Conservation (phyloP, 2,113 vertebrate genomes). For the Apteryx mantelli region DNA sequence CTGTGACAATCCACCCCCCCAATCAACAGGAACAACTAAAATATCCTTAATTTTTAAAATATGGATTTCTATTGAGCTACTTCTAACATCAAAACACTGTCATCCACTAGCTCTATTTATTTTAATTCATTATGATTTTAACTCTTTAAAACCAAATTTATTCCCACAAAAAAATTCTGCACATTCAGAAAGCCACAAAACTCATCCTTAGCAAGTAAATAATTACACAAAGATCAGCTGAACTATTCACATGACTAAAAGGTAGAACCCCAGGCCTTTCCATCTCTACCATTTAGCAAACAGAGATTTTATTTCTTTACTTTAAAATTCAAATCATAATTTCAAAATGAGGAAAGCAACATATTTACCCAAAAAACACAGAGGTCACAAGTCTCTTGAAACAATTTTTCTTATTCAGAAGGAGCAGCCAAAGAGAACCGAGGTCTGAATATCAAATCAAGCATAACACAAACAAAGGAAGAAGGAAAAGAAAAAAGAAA, state of each 20-base stretch:
- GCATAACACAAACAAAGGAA: conserved; percentile 12
- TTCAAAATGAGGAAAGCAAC: neutral
- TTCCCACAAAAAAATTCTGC: neutral
- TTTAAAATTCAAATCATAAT: neutral
- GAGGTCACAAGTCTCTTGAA: neutral
- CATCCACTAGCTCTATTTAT: neutral
- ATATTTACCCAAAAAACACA: neutral
- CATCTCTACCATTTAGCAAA: neutral
- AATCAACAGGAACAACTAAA: neutral
- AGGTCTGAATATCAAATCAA: neutral
- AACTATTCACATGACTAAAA: neutral
- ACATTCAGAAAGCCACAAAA: neutral
- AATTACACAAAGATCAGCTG: neutral
- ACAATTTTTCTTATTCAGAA: neutral
- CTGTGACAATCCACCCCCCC: neutral
- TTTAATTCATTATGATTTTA: neutral
- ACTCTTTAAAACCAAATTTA: neutral
- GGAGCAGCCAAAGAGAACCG: neutral
- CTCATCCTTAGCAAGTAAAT: neutral
- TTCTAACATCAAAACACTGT: neutral
- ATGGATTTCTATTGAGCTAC: neutral
- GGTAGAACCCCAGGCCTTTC: neutral
- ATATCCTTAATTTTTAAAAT: neutral
- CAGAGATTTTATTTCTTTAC: neutral
- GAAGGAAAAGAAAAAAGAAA: neutral